Evolutionary conservation across 2,797 vertebrate species (phyloP).

Genomic region (Sebastiscus albofasciatus): DNA sequence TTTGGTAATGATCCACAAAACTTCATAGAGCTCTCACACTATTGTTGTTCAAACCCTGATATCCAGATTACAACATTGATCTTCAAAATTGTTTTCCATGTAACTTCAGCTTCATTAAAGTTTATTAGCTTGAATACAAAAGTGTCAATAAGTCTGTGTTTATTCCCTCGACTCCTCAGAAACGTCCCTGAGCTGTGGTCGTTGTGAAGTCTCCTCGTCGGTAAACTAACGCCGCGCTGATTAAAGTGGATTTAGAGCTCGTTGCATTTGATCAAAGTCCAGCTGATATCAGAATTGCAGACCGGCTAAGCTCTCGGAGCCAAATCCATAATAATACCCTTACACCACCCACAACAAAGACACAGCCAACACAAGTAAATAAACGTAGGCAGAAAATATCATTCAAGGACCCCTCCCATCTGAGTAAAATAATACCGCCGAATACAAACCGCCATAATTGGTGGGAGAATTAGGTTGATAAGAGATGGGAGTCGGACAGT

Average conservation of each 20-base stretch:
- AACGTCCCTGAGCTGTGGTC: constrained; percentile 8
- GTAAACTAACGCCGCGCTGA: constrained; percentile 63
- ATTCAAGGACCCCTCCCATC: constrained; percentile 44
- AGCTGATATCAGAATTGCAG: constrained; percentile 70
- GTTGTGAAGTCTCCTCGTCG: constrained; percentile 55
- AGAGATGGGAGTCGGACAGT: constrained; percentile 55
- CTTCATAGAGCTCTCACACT: neutral
- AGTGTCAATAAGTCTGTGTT: constrained; percentile 22
- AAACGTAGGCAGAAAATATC: constrained; percentile 60
- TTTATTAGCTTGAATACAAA: constrained; percentile 14
- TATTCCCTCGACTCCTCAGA: constrained; percentile 29
- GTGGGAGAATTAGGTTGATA: constrained; percentile 67
- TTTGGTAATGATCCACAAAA: neutral
- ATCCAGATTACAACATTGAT: constrained; percentile 21
- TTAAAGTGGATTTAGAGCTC: constrained; percentile 76
- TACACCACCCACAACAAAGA: constrained; percentile 68
- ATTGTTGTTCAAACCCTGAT: neutral
- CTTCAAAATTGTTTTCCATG: constrained; percentile 11
- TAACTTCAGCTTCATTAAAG: constrained; percentile 19
- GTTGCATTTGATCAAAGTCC: constrained; percentile 79
- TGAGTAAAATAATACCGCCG: constrained; percentile 54
- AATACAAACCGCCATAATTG: constrained; percentile 67
- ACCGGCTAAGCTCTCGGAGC: constrained; percentile 63
- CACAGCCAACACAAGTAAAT: constrained; percentile 57
- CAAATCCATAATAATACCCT: constrained; percentile 70